Conservation (phyloP, 2,113 vertebrate genomes). For the Piaya cayana region DNA sequence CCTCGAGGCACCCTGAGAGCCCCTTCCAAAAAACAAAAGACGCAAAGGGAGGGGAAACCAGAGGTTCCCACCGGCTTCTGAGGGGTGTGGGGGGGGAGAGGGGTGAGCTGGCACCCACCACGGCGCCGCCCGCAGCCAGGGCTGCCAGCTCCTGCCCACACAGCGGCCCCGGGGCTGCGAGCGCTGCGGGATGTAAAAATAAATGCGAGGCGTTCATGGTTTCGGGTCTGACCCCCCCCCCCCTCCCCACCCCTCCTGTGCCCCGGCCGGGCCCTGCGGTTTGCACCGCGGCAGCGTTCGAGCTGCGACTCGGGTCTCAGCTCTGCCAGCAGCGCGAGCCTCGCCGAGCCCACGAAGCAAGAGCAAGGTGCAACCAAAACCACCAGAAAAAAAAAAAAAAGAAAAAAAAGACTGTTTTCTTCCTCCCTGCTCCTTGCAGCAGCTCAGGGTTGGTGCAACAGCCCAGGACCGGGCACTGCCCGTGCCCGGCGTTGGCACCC, state of each 20-base stretch:
- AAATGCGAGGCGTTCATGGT: neutral
- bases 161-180: neutral
- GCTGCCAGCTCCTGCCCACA: neutral
- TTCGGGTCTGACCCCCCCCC: slow-evolving; percentile 26
- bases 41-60: rapidly evolving
- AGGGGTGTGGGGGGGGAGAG: rapidly evolving
- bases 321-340: neutral
- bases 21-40: neutral
- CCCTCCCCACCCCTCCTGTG: neutral
- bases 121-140: neutral
- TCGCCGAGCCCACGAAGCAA: neutral
- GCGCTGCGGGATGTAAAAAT: neutral
- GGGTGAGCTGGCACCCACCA: rapidly evolving
- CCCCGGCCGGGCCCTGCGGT: slow-evolving; percentile 30
- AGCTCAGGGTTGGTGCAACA: neutral
- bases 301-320: neutral
- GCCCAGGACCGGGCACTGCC: rapidly evolving
- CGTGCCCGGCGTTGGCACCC: neutral
- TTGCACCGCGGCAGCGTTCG: neutral
- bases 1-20: rapidly evolving
- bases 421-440: neutral
- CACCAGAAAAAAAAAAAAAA: neutral
- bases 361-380: neutral
- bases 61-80: rapidly evolving
- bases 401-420: neutral